These are phyloP conservation scores for Chondrosia reniformis DNA, from an alignment of 37 sponge, comb jelly and placozoan genomes.

Conservation along the genomic window DNA sequence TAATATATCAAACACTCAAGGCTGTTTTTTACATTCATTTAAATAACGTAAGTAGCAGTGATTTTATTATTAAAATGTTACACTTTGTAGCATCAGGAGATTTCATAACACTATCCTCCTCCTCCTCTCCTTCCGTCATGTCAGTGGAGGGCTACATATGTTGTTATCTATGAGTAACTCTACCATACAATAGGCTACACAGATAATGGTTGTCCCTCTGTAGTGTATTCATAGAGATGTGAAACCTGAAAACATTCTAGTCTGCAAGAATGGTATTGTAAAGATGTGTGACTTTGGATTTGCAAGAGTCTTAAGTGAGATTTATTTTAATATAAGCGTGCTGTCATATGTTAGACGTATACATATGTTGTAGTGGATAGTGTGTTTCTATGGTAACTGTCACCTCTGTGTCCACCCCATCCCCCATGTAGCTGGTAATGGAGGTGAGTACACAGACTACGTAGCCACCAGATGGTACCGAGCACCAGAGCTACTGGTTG, in stretches of 20 bases:
- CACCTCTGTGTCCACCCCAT: no score
- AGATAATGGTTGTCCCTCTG: background rate
- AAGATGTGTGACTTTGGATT: conserved; percentile 99
- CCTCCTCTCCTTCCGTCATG: no score
- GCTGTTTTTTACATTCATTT: conserved; percentile 91
- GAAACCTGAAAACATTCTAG: conserved; percentile 97
- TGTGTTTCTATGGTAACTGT: background rate
- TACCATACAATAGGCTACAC: no score
- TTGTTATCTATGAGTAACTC: no score
- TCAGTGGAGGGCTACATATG: no score
- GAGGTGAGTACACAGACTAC: conserved; percentile 97
- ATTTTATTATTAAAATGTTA: no score
- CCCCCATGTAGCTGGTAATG: conserved; percentile 77
- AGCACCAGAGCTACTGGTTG: conserved; percentile 94
- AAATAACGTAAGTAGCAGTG: conserved; percentile 73
- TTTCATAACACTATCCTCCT: no score
- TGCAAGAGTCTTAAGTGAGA: conserved; percentile 87
- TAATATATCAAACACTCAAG: conserved; percentile 88
- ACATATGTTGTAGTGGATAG: background rate
- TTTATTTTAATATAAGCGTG: background rate
- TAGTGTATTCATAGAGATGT: conserved; percentile 95
- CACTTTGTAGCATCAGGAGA: no score
- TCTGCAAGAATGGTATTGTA: conserved; percentile 82
- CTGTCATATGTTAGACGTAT: background rate
- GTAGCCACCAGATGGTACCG: conserved; percentile 98